Evolutionary conservation across 2,113 vertebrate species (phyloP).

Genomic region (Neolamprologus toae): DNA sequence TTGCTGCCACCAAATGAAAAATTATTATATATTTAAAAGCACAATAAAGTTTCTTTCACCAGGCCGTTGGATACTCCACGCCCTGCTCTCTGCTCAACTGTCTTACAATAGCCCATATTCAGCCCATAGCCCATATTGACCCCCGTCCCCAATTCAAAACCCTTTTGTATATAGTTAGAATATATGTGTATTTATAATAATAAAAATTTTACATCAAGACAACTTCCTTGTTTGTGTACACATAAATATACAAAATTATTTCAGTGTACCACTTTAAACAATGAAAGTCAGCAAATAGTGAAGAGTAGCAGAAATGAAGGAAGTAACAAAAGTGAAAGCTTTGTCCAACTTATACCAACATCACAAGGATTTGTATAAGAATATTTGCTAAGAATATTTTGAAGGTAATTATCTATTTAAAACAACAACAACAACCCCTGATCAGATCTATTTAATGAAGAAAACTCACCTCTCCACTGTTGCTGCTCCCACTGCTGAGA

Average conservation of each 20-base stretch:
- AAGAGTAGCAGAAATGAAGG: not conserved
- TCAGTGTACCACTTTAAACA: not conserved
- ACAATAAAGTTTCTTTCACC: not conserved
- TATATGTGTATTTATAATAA: not conserved
- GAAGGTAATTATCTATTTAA: not conserved
- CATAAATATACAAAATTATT: not conserved
- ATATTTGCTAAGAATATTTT: not conserved
- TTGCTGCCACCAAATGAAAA: not conserved
- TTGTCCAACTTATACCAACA: not conserved
- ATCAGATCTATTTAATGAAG: not conserved
- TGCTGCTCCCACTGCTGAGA: not conserved
- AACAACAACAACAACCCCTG: not conserved
- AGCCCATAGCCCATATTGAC: not conserved
- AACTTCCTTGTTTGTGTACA: not conserved
- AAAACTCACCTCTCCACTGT: constrained; percentile 25
- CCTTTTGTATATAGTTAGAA: not conserved
- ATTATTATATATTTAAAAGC: not conserved
- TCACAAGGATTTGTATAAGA: not conserved
- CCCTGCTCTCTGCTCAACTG: not conserved
- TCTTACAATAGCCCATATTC: not conserved
- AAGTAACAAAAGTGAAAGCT: not conserved
- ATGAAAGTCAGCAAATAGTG: not conserved
- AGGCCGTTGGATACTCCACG: not conserved
- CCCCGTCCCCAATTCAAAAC: not conserved
- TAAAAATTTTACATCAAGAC: not conserved